Conservation (phyloP, 2,797 vertebrate species). For the Meda fulgida region DNA sequence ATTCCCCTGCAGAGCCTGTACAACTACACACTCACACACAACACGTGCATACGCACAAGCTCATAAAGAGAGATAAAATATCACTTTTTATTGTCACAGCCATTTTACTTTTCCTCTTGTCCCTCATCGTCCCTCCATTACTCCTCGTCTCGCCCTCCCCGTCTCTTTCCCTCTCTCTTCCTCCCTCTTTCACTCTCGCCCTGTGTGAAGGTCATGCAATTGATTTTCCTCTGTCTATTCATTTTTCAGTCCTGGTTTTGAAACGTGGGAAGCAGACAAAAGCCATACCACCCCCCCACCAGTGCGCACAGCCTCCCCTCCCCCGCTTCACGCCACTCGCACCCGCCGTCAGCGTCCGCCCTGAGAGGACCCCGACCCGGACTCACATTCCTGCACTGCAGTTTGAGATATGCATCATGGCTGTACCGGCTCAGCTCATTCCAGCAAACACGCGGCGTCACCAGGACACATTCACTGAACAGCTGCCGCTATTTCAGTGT, state of each 20-base stretch:
- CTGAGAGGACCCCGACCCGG: constrained; percentile 57
- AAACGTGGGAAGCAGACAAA: constrained; percentile 89
- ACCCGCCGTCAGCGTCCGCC: constrained; percentile 35
- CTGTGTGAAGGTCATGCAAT: constrained; percentile 87
- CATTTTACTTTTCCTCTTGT: constrained; percentile 73
- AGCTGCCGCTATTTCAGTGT: neutral
- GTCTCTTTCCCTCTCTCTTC: constrained; percentile 50
- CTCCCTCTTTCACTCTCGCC: constrained; percentile 70
- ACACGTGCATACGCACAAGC: constrained; percentile 16
- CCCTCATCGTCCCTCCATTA: constrained; percentile 54
- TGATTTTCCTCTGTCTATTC: constrained; percentile 88
- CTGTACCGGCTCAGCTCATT: constrained; percentile 3
- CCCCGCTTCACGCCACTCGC: constrained; percentile 5
- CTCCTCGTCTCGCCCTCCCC: constrained; percentile 60
- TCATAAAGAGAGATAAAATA: constrained; percentile 62
- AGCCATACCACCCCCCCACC: constrained; percentile 69
- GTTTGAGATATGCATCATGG: constrained; percentile 79
- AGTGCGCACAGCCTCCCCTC: constrained; percentile 46
- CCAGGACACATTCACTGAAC: neutral
- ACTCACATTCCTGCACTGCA: constrained; percentile 75
- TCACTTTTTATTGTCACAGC: constrained; percentile 66
- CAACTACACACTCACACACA: constrained; percentile 54
- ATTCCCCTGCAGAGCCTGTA: constrained; percentile 36
- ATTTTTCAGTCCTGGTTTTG: constrained; percentile 88
- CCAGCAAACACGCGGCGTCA: neutral